phyloP scores from a whole-genome alignment of 2,113 vertebrate species.

The Agapornis roseicollis region DNA sequence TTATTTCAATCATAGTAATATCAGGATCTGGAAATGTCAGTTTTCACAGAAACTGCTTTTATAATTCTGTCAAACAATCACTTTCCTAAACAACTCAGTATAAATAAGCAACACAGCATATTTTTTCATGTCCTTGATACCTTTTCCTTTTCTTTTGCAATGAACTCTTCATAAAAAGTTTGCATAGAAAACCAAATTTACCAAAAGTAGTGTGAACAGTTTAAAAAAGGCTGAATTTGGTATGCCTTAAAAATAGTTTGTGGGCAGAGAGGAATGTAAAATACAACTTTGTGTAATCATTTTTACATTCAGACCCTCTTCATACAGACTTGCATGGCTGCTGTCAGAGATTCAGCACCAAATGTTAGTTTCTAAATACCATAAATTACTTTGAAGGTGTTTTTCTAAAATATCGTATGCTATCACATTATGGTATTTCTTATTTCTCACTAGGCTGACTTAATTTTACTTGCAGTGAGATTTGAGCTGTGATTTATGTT shows the following conservation, averaged over 20 bases:
- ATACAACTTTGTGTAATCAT: not conserved
- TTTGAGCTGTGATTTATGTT: conserved; percentile 31
- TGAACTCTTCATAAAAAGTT: not conserved
- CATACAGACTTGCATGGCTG: not conserved
- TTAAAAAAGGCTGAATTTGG: not conserved
- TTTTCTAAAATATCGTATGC: not conserved
- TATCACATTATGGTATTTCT: not conserved
- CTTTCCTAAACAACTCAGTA: not conserved
- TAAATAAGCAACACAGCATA: not conserved
- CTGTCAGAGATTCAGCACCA: not conserved
- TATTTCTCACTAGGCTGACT: not conserved
- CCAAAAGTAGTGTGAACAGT: not conserved
- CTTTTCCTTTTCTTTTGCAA: not conserved
- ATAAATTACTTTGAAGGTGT: not conserved
- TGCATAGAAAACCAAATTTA: not conserved
- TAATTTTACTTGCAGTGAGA: not conserved
- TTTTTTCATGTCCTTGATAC: not conserved
- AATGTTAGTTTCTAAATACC: not conserved
- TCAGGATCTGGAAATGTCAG: not conserved
- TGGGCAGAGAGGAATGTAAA: not conserved
- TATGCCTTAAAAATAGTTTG: not conserved
- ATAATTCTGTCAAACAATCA: not conserved
- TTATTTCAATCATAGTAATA: not conserved
- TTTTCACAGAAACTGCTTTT: not conserved
- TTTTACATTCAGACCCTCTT: not conserved